Evolutionary conservation across 2,888 invertebrate species (phyloP), one percentile per base, ranked within the genome.

Genomic region (Cremastinae sp.): DNA sequence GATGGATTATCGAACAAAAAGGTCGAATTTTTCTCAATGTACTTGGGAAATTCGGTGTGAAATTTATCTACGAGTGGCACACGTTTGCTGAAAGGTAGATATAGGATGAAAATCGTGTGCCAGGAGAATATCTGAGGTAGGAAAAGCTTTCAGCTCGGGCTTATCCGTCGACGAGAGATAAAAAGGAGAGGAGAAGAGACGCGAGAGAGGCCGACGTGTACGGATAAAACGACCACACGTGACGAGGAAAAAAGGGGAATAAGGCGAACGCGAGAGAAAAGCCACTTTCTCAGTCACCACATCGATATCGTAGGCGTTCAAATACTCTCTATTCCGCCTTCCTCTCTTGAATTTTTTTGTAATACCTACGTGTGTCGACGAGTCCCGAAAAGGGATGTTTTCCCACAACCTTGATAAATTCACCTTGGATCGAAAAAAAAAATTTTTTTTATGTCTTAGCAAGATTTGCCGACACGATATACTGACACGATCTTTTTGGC

Each of bases 71-170:
- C 18, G 18, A 36, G 45, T 10, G 47, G 36, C 18, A 36, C 47
- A 47, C 34, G 22, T 22, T 5, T 12, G 38, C 1, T 12, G 14
- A 14, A 64, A 20, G 7, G 20, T 22, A 41, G 10, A 12, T n/a
- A n/a, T 12, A 41, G 38, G 12, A 64, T 47, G 56, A 68, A 51
- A 68, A 47, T 8, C 47, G 36, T 36, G 12, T 18, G 34, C 9
- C 18, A 4, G 2, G 20, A 12, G 43, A 16, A 16, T 43, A 54
- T 10, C 18, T n/a, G 36, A 16, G 54, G 53, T 22, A 20, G 58
- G 5, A 41, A 51, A 71, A 54, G 61, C 62, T 61, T 71, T 71
- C 36, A 59, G 38, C 28, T 38, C n/a, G 28, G 45, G 61, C 18
- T 36, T 61, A 62, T 71, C 28, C 66, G 56, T 10, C 8, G 36